Evolutionary conservation across 2,888 invertebrate species (phyloP).

Genomic region (Iselma pallidipennis): DNA sequence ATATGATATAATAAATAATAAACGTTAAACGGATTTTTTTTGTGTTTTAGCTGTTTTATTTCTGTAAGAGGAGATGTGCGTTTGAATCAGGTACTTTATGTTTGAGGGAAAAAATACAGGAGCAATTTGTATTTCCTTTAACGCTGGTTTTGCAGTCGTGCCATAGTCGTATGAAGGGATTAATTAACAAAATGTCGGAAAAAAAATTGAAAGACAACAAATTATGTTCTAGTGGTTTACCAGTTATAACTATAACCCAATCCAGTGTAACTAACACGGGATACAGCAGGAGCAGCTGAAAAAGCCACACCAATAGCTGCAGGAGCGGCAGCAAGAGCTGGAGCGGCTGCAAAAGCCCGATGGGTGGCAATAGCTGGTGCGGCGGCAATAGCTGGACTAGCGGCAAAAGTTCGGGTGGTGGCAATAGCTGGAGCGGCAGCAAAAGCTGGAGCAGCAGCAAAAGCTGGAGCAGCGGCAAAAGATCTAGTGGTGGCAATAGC

Average conservation of each 20-base stretch:
- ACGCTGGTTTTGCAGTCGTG: no score
- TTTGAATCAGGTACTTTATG: no score
- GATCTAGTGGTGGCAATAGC: conserved; percentile 29
- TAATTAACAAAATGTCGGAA: neutral
- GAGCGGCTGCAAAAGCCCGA: conserved; percentile 37
- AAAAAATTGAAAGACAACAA: neutral
- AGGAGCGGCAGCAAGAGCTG: conserved; percentile 29
- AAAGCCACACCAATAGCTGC: conserved; percentile 64
- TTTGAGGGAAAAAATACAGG: no score
- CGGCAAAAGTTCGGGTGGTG: conserved; percentile 30
- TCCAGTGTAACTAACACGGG: conserved; percentile 65
- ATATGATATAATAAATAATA: no score
- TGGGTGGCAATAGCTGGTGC: conserved; percentile 39
- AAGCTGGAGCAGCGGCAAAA: conserved; percentile 28
- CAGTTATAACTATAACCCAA: conserved; percentile 62
- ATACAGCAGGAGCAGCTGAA: conserved; percentile 64
- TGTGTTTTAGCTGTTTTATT: no score
- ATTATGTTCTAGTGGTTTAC: conserved; percentile 47
- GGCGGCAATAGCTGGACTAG: conserved; percentile 56
- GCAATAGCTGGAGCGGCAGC: conserved; percentile 62
- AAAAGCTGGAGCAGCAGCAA: conserved; percentile 59
- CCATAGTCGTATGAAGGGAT: no score
- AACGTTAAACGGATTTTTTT: no score
- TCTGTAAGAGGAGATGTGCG: no score
- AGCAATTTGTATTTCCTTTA: no score